Conservation (phyloP, 1,140 invertebrate genomes). For the Drosophila insularis region DNA sequence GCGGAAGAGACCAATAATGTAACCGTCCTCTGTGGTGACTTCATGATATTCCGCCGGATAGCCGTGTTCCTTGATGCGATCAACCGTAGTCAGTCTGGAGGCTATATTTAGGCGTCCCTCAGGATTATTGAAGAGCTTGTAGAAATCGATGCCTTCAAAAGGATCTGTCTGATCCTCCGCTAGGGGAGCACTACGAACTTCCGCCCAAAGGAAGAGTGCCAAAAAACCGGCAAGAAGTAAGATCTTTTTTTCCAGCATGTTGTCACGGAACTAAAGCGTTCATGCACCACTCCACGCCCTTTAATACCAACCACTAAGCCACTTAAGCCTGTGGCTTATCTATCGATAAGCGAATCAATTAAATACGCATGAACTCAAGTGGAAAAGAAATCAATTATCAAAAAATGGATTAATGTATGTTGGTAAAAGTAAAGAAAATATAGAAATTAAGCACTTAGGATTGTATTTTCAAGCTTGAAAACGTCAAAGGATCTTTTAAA, state of each 20-base stretch:
- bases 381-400: neutral
- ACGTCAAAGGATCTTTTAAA: neutral
- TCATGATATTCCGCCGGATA: constrained; percentile 84
- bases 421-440: neutral
- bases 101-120: constrained; percentile 12
- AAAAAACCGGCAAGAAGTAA: neutral
- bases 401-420: neutral
- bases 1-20: constrained; percentile 82
- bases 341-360: constrained; percentile 22
- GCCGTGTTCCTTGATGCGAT: constrained; percentile 1
- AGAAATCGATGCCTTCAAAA: constrained; percentile 12
- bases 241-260: constrained; percentile 8
- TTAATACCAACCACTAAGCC: neutral
- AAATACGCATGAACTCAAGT: constrained; percentile 11
- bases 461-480: neutral
- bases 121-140: constrained; percentile 32
- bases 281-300: neutral
- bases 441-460: neutral
- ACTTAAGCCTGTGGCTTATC: constrained; percentile 8
- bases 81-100: constrained; percentile 32
- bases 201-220: constrained; percentile 1
- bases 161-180: neutral
- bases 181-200: neutral
- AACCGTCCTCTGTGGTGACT: constrained; percentile 83
- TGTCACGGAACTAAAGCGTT: neutral